Base-by-base conservation (phyloP, 2,888 invertebrate species). In the Nowickia ferox region DNA sequence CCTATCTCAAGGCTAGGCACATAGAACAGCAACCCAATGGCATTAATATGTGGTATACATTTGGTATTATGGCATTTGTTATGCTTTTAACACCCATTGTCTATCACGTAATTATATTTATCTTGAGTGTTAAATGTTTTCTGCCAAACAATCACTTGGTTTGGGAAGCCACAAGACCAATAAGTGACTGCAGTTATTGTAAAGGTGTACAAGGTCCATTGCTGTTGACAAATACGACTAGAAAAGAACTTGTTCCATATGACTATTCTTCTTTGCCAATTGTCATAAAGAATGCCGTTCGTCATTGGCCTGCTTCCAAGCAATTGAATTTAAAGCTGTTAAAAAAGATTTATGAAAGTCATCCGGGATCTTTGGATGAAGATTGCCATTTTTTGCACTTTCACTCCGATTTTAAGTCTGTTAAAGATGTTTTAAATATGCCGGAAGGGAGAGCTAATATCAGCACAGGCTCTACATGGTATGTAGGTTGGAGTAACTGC, bases 401-500 rank as follows among this genome's bases (percentile, higher is more conserved):
- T 91, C 96, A 96, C 92, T 96, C 97, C 19, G 95, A 97, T 92
- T 95, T 97, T 89, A 95, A 95, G 88, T 95, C 95, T 40, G 91
- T 98, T 80, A 93, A 94, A 84, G 96, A 97, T 91, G 97, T 97
- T 13, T 96, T 98, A 90, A 93, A 94, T 84, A 97, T 97, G 96
- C 94, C 95, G 9, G 93, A 94, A 63, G 94, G 94, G 72, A 94
- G 96, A 90, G 95, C 95, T 8, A 91, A 90, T 65, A 88, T 91
- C 6, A 93, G 92, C 42, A 95, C 95, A 92, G 93, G 94, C 51
- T 94, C 95, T 89, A 95, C 97, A 1, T 98, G 97, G 97, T 98
- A 98, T 93, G 96, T 98, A 63, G 98, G 98, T 88, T 97, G 97
- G 97, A 96, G 97, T 80, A 98, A 98, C 92, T 98, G 98, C 90